These are phyloP conservation scores for Danio tinwini DNA, from an alignment of 2,797 vertebrate genomes.

Conservation along the genomic window DNA sequence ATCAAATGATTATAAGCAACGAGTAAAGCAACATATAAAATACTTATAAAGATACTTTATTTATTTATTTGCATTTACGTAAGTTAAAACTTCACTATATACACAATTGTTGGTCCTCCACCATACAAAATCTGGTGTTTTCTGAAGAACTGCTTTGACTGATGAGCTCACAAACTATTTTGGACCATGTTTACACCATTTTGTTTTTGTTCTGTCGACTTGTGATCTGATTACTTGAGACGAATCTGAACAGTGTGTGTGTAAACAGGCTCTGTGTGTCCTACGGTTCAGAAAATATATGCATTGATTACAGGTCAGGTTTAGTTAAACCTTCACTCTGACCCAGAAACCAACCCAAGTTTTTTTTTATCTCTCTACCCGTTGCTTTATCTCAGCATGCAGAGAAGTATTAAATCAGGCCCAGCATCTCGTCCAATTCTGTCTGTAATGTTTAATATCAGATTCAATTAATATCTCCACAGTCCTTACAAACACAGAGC, in stretches of 20 bases:
- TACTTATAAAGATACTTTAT: too few species aligned
- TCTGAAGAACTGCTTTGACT: not conserved
- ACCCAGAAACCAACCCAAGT: not conserved
- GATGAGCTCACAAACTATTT: not conserved
- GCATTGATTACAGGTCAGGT: slow-evolving; percentile 18
- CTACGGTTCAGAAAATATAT: not conserved
- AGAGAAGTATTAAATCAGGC: slow-evolving; percentile 33
- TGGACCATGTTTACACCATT: not conserved
- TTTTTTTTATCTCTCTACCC: not conserved
- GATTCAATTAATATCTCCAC: slow-evolving; percentile 39
- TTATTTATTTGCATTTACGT: too few species aligned
- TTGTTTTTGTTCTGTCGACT: not conserved
- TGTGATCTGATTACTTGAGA: not conserved
- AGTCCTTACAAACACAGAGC: slow-evolving; percentile 7
- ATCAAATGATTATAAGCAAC: too few species aligned
- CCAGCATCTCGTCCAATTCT: not conserved
- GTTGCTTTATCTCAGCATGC: slow-evolving; percentile 18
- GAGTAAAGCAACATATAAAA: too few species aligned
- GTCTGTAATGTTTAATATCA: slow-evolving; percentile 40
- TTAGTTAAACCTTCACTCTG: slow-evolving; percentile 9
- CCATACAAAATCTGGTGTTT: not conserved
- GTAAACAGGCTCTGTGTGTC: not conserved
- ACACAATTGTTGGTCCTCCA: not conserved
- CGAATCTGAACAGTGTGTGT: not conserved
- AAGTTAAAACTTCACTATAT: too few species aligned